Conservation (phyloP, 2,113 vertebrate species). For the Chloropsis cyanopogon region DNA sequence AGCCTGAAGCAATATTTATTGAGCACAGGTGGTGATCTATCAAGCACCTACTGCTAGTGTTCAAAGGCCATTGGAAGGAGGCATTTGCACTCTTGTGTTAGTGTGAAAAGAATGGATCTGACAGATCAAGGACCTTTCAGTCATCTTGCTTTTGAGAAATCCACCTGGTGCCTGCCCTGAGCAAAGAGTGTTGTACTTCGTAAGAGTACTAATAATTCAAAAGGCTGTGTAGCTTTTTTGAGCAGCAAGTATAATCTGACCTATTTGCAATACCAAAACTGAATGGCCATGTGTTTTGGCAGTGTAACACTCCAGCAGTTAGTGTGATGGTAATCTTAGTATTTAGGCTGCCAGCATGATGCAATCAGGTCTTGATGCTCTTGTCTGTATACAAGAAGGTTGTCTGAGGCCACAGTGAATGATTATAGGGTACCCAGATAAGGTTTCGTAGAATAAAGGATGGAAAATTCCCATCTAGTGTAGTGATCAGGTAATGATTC, state of each 20-base stretch:
- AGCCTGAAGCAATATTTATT: constrained; percentile 19
- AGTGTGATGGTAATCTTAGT: neutral
- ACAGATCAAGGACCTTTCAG: neutral
- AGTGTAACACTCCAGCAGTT: neutral
- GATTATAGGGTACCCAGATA: neutral
- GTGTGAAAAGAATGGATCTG: neutral
- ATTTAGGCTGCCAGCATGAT: neutral
- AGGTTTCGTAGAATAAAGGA: neutral
- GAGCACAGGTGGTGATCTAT: constrained; percentile 4
- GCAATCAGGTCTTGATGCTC: neutral
- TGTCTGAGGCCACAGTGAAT: neutral
- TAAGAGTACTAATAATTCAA: neutral
- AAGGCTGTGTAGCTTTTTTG: neutral
- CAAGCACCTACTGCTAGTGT: neutral
- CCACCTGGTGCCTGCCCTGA: neutral
- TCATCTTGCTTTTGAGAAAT: neutral
- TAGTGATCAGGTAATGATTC: neutral
- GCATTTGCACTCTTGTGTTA: neutral
- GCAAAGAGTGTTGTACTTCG: neutral
- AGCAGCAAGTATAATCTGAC: neutral
- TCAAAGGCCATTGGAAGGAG: constrained; percentile 13
- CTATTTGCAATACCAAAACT: neutral
- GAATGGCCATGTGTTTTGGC: neutral
- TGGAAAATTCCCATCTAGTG: neutral
- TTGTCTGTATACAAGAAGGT: neutral